Percentiles rank a stretch among this genome's conserved stretches.
These are phyloP conservation scores for Aphelenchoides besseyi DNA, from an alignment of 1,140 invertebrate genomes.

Conservation along the genomic window DNA sequence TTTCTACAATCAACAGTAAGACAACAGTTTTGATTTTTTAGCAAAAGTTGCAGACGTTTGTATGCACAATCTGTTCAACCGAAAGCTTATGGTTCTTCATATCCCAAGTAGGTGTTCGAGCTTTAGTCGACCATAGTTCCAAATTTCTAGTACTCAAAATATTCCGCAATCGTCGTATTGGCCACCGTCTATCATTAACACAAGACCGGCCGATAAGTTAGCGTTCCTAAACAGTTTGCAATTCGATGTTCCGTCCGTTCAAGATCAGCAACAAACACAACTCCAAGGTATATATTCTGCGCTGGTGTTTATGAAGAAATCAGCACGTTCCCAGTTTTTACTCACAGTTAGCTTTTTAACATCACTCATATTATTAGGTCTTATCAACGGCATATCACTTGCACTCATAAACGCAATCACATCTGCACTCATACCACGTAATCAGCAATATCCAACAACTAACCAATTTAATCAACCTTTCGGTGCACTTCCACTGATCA, in stretches of 20 bases:
- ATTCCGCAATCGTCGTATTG: not conserved
- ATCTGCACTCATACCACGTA: constrained; percentile 4
- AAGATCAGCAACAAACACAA: not conserved
- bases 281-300: not conserved
- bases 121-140: not conserved
- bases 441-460: not conserved
- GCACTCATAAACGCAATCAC: constrained; percentile 13
- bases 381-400: constrained; percentile 15
- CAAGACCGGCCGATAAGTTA: not conserved
- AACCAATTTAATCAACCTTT: not conserved
- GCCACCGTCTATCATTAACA: not conserved
- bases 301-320: too few relatives aligned
- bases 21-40: too few relatives aligned
- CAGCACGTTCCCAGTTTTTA: not conserved
- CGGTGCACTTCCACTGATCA: not conserved
- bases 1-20: too few relatives aligned
- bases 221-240: not conserved
- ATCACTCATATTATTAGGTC: not conserved
- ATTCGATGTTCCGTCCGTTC: not conserved
- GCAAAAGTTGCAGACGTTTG: too few relatives aligned
- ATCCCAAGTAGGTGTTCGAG: not conserved
- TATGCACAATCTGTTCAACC: not conserved
- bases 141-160: not conserved
- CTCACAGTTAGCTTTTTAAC: too few relatives aligned
- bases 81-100: not conserved